These are phyloP conservation scores for Seriola aureovittata DNA, from an alignment of 2,113 vertebrate genomes.

Conservation along the genomic window DNA sequence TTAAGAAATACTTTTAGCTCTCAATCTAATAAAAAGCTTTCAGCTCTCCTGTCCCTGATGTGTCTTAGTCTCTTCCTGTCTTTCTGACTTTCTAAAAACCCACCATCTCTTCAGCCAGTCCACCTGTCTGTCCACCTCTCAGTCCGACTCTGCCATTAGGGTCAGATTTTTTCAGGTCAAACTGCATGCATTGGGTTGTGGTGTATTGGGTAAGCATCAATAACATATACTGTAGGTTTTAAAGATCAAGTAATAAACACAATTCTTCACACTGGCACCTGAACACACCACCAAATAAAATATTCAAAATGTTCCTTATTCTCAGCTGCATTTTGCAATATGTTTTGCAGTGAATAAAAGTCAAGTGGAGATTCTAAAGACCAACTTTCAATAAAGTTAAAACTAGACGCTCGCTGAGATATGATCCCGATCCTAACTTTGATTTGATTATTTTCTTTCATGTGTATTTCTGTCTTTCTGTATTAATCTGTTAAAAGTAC, in stretches of 20 bases:
- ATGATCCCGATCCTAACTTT: not conserved
- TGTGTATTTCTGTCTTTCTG: not conserved
- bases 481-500: not conserved
- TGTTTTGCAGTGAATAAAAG: not conserved
- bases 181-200: not conserved
- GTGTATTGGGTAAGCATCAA: not conserved
- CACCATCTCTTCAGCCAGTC: not conserved
- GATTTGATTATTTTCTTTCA: not conserved
- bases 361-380: not conserved
- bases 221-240: not conserved
- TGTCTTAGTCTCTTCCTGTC: not conserved
- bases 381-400: not conserved
- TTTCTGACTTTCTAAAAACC: constrained; percentile 19
- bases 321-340: too few species aligned
- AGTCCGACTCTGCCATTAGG: not conserved
- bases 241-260: not conserved
- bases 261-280: not conserved
- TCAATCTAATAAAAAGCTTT: constrained; percentile 47
- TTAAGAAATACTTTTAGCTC: constrained; percentile 21
- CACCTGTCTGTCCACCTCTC: not conserved
- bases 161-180: not conserved
- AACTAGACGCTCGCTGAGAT: not conserved
- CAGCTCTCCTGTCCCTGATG: constrained; percentile 8
- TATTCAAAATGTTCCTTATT: not conserved
- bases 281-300: not conserved